Evolutionary conservation across 1,140 invertebrate species (phyloP), one percentile per base, ranked within the genome.

Genomic region (Battus philenor): DNA sequence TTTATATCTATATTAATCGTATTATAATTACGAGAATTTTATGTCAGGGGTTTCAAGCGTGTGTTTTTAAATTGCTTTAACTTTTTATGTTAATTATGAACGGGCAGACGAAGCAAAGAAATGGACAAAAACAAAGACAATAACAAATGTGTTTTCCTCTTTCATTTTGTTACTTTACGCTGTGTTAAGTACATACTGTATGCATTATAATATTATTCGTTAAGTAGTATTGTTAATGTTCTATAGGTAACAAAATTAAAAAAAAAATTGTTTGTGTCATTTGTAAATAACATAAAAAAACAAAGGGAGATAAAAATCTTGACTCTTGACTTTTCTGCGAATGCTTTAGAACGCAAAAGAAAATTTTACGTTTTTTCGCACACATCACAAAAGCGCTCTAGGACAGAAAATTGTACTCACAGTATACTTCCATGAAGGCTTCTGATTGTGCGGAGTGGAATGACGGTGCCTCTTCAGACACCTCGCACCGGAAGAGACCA

Each of bases 401-500:
- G 12, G 16, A 41, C 22, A 27, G 13, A 34, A 22, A 30, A 30
- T 30, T 11, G 29, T 41, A 72, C 79, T 76, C 67, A 84, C 80
- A 81, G 55, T 78, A 84, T 41, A 92, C 88, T 73, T 91, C 90
- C 89, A 92, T 89, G 29, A 86, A 86, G 5, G 87, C 89, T 51
- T 91, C 89, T 17, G 87, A 87, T 20, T 88, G 86, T 8, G 88
- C 89, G 1, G 88, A 89, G 15, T 88, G 85, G 68, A 93, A 93
- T 9, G 87, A 89, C 3, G 91, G 91, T 1, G 87, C 90, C 70
- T 93, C 92, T 4, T 90, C 91, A 16, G 90, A 92, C 24, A 93
- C 90, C 73, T 93, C 92, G 59, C 92, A 93, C 26, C 89, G 88
- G 78, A 92, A 93, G 22, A 87, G 59, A 0, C 92, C 92, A 17